Percentiles rank a stretch among this genome's conserved stretches.
Conservation (phyloP, 2,113 vertebrate species). For the Anguilla japonica region DNA sequence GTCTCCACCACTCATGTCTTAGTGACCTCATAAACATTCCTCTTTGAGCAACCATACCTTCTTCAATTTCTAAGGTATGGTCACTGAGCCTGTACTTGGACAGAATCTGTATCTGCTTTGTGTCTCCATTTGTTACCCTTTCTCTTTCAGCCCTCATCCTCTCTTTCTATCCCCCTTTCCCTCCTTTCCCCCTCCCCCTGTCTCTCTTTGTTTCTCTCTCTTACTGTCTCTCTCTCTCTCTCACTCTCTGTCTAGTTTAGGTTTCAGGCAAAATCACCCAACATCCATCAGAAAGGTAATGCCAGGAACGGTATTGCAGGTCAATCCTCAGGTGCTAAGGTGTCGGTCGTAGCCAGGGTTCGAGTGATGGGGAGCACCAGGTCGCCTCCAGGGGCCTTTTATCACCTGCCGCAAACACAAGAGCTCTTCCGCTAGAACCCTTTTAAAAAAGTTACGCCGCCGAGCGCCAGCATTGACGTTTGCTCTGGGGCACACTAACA, state of each 20-base stretch:
- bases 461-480: background rate
- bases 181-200: background rate
- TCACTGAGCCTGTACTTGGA: no score
- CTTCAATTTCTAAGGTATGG: no score
- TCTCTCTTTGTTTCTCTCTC: background rate
- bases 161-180: no score
- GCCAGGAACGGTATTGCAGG: conserved; percentile 26
- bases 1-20: no score
- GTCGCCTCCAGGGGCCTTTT: background rate
- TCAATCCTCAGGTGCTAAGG: background rate
- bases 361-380: conserved; percentile 24
- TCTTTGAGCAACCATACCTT: no score
- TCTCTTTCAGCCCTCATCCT: background rate
- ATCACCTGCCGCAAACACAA: background rate
- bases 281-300: conserved; percentile 34
- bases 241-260: conserved; percentile 13
- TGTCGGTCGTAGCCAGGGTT: background rate
- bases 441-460: background rate
- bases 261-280: conserved; percentile 26
- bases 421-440: background rate
- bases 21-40: no score
- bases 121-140: background rate
- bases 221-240: background rate
- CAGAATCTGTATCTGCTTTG: background rate
- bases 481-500: background rate